phyloP scores from a whole-genome alignment of 2,888 invertebrate species.

The Noctua comes region DNA sequence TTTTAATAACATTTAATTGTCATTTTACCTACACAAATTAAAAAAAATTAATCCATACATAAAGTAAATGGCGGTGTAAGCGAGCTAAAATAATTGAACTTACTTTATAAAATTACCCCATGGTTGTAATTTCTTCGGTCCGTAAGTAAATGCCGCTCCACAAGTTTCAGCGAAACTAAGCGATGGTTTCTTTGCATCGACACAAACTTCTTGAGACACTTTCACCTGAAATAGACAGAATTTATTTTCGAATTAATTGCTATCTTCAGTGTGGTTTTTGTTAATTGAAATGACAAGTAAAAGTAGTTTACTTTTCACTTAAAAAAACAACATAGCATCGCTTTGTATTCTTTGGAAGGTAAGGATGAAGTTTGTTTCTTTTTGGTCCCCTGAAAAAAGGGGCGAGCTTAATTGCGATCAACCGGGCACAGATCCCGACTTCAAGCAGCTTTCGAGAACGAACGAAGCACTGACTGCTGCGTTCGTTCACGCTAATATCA shows the following conservation, averaged over 20 bases:
- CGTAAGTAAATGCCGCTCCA: slow-evolving; percentile 94
- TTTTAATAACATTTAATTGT: neutral
- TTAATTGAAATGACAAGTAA: neutral
- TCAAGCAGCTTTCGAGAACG: neutral
- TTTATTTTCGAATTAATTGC: neutral
- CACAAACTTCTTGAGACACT: slow-evolving; percentile 93
- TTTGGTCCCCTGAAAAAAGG: neutral
- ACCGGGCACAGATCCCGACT: neutral
- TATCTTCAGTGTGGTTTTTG: neutral
- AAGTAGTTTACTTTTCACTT: neutral
- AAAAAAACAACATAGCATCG: neutral
- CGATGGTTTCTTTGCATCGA: slow-evolving; percentile 92
- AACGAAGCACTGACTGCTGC: neutral
- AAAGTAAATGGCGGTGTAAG: neutral
- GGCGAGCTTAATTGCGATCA: neutral
- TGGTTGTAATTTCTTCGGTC: slow-evolving; percentile 91
- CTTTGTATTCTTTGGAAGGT: neutral
- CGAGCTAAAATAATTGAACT: slow-evolving; percentile 66
- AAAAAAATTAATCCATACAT: too few species aligned
- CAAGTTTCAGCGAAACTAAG: slow-evolving; percentile 96
- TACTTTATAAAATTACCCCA: slow-evolving; percentile 92
- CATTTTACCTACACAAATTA: neutral
- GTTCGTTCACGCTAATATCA: neutral
- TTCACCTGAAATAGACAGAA: slow-evolving; percentile 90
- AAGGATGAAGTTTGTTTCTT: neutral